Percentiles rank a stretch among this genome's conserved stretches.
Evolutionary conservation across 2,797 vertebrate genomes (phyloP).

Genomic region (Smutsia gigantea): DNA sequence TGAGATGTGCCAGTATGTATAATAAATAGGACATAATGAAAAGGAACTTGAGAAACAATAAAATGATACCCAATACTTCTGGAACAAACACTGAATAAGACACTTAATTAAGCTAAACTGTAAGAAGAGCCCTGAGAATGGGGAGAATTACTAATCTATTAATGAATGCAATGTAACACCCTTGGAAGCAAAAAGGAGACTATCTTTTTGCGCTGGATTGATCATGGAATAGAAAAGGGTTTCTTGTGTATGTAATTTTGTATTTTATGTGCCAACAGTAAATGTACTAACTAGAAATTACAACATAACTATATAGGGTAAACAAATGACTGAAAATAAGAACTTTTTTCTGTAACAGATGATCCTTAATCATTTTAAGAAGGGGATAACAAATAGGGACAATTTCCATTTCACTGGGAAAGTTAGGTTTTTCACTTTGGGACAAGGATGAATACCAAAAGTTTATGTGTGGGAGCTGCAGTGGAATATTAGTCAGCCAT

Average conservation of each 20-base stretch:
- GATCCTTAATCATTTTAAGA: conserved; percentile 19
- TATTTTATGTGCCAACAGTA: not conserved
- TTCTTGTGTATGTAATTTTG: not conserved
- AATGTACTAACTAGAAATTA: not conserved
- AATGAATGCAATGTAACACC: conserved; percentile 24
- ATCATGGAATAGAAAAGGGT: not conserved
- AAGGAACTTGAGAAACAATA: conserved; percentile 22
- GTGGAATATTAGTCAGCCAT: too few species aligned
- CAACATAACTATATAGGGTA: not conserved
- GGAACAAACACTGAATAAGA: conserved; percentile 23
- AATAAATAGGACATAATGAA: not conserved
- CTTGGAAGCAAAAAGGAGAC: conserved; percentile 34
- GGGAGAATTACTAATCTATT: conserved; percentile 40
- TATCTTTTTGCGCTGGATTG: not conserved
- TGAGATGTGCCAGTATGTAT: not conserved
- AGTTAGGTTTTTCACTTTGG: not conserved
- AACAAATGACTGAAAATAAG: conserved; percentile 5
- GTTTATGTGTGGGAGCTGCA: not conserved
- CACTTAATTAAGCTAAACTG: not conserved
- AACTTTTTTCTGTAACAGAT: not conserved
- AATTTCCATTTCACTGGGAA: not conserved
- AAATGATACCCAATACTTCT: not conserved
- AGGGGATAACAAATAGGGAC: not conserved
- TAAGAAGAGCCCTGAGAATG: conserved; percentile 15
- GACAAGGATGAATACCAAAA: not conserved